phyloP scores from a whole-genome alignment of 1,140 invertebrate genomes.

The Mercenaria mercenaria region DNA sequence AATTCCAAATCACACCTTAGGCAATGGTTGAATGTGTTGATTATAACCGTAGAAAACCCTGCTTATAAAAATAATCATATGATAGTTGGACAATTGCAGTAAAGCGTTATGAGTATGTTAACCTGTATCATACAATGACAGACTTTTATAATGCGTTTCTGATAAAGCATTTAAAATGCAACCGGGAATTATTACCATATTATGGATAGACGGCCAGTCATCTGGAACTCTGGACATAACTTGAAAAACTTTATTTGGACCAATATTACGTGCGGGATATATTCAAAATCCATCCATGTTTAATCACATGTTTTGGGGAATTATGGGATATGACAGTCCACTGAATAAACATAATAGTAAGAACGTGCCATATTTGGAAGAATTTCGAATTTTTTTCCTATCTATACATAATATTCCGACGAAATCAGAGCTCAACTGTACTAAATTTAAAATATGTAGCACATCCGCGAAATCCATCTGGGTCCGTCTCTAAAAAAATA shows the following conservation, averaged over 20 bases:
- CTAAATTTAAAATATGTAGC: conserved; percentile 79
- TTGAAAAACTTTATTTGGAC: conserved; percentile 79
- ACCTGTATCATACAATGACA: conserved; percentile 84
- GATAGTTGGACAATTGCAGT: conserved; percentile 74
- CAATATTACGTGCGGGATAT: conserved; percentile 56
- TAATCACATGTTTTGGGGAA: conserved; percentile 76
- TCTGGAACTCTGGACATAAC: conserved; percentile 75
- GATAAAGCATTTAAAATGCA: conserved; percentile 75
- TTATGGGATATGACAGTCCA: conserved; percentile 80
- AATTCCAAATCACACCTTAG: conserved; percentile 69
- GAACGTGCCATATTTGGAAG: conserved; percentile 76
- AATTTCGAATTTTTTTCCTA: conserved; percentile 82
- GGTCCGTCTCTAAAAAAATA: conserved; percentile 80
- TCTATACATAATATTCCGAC: conserved; percentile 54
- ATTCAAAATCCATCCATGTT: conserved; percentile 68
- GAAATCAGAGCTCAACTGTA: conserved; percentile 71
- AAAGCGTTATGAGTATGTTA: conserved; percentile 82
- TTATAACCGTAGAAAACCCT: background rate
- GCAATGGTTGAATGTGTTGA: conserved; percentile 65
- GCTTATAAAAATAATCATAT: background rate
- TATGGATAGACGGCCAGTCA: conserved; percentile 83
- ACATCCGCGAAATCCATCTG: conserved; percentile 83
- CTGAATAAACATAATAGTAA: conserved; percentile 68
- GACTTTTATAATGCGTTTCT: conserved; percentile 83
- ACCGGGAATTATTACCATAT: conserved; percentile 75